These are phyloP conservation scores for Orthonychiurus folsomi DNA, from an alignment of 2,888 invertebrate species.

Conservation along the genomic window DNA sequence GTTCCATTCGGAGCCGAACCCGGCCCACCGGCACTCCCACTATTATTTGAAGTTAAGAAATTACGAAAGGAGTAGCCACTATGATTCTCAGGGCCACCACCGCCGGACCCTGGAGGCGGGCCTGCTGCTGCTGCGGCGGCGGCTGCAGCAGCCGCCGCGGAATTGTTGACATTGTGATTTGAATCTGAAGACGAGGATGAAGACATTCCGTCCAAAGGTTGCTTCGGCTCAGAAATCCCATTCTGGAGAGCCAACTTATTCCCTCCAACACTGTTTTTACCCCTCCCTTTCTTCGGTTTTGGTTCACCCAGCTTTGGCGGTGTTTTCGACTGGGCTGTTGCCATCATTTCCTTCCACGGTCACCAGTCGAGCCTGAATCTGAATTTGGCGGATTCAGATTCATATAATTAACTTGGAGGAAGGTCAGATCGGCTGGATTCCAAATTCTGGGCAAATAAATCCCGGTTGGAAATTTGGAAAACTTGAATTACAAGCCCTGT, in stretches of 20 bases:
- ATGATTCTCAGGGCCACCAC: background rate
- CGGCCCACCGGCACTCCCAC: background rate
- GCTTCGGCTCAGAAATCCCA: background rate
- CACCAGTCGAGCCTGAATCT: background rate
- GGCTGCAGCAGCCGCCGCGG: background rate
- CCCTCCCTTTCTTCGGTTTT: background rate
- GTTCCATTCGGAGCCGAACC: background rate
- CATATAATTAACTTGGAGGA: no score
- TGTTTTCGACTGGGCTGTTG: slow-evolving; percentile 32
- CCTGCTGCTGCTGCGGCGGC: background rate
- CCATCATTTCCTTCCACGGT: slow-evolving; percentile 23
- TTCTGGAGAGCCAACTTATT: background rate
- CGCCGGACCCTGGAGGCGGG: background rate
- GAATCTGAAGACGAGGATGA: background rate
- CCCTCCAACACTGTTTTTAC: no score
- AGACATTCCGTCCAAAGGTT: background rate
- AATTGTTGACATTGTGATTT: background rate
- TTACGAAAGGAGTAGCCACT: background rate
- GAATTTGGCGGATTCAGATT: background rate
- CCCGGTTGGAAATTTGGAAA: no score
- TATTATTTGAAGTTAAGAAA: background rate
- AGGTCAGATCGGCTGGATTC: no score
- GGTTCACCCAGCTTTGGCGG: slow-evolving; percentile 17
- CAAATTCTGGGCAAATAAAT: no score
- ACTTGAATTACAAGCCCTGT: no score